A percentile compares a stretch with the other conserved stretches of the same genome.
phyloP scores from a whole-genome alignment of 1,140 invertebrate genomes.

The Ephestia elutella region DNA sequence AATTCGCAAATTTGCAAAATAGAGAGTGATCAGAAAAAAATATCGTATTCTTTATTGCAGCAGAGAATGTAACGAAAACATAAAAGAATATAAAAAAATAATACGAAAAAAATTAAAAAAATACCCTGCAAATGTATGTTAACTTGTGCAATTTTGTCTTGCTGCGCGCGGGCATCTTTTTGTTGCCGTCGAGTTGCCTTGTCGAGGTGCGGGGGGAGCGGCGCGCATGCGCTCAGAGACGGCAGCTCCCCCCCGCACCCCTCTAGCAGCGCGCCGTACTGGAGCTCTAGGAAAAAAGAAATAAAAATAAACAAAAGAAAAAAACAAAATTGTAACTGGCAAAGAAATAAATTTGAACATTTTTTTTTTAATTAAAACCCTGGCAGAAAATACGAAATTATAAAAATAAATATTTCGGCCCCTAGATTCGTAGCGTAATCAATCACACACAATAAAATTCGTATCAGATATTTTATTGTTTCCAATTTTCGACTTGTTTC shows the following conservation, averaged over 20 bases:
- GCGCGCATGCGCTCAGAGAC: slow-evolving; percentile 63
- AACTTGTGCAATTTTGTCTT: slow-evolving; percentile 86
- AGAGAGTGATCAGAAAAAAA: no score
- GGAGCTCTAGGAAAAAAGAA: slow-evolving; percentile 46
- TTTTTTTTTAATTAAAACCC: no score
- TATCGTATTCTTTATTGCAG: no score
- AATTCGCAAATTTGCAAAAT: no score
- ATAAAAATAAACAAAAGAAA: slow-evolving; percentile 44
- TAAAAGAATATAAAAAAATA: slow-evolving; percentile 29
- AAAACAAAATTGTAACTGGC: slow-evolving; percentile 18
- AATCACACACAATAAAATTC: no score
- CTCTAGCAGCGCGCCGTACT: slow-evolving; percentile 63
- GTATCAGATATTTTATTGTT: no score
- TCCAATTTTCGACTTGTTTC: no score
- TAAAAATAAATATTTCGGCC: no score
- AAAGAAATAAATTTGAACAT: slow-evolving; percentile 23
- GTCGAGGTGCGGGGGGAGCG: slow-evolving; percentile 68
- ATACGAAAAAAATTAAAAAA: slow-evolving; percentile 43
- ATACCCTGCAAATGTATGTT: slow-evolving; percentile 93
- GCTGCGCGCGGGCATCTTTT: slow-evolving; percentile 77
- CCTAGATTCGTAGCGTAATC: no score
- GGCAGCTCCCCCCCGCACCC: slow-evolving; percentile 69
- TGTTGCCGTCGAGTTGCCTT: slow-evolving; percentile 72
- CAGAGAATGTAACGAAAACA: slow-evolving; percentile 10
- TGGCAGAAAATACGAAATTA: no score